Conservation (phyloP, 2,888 invertebrate genomes). For the Himalopsyche kuldschensis region DNA sequence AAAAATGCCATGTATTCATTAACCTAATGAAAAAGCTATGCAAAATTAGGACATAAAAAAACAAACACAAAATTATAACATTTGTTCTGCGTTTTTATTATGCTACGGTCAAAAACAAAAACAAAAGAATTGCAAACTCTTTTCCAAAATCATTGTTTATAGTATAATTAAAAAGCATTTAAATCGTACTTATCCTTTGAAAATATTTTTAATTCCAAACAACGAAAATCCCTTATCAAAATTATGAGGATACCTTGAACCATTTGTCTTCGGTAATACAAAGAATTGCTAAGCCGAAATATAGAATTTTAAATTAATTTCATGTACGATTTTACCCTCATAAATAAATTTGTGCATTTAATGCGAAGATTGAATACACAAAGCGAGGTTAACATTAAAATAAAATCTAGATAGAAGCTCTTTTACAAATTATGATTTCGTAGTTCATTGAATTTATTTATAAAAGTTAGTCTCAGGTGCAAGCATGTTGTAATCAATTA, state of each 20-base stretch:
- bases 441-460: too few relatives aligned
- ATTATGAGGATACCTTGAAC: not conserved
- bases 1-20: too few relatives aligned
- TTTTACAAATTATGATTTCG: too few relatives aligned
- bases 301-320: not conserved
- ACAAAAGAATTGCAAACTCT: not conserved
- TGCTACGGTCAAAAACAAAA: not conserved
- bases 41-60: not conserved
- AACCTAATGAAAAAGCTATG: too few relatives aligned
- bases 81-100: not conserved
- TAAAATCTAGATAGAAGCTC: too few relatives aligned
- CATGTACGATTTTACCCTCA: not conserved
- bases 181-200: not conserved
- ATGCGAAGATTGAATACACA: too few relatives aligned
- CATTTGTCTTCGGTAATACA: not conserved
- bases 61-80: not conserved
- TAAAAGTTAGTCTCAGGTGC: too few relatives aligned
- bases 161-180: not conserved
- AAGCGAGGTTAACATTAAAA: too few relatives aligned
- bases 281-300: not conserved
- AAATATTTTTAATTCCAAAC: not conserved
- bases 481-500: too few relatives aligned
- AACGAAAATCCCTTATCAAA: not conserved
- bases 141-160: not conserved
- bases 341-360: too few relatives aligned